A percentile compares a stretch with the other conserved stretches of the same genome.
phyloP scores from a whole-genome alignment of 2,888 invertebrate genomes.

The Dolichomitus sp. region DNA sequence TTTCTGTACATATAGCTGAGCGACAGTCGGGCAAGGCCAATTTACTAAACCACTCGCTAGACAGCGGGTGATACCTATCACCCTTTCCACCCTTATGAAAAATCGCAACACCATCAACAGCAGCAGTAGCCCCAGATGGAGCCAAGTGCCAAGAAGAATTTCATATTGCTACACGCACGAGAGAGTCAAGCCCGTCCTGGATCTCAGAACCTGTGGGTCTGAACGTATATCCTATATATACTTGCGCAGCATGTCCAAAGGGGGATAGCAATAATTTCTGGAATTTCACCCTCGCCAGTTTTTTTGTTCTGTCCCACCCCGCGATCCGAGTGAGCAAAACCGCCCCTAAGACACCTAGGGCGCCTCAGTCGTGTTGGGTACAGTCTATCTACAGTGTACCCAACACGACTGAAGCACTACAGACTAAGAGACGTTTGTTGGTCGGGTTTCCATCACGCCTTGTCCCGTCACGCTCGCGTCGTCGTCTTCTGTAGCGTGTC shows the following conservation, averaged over 20 bases:
- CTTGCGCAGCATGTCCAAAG: constrained; percentile 27
- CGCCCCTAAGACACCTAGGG: constrained; percentile 28
- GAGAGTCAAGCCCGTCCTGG: constrained; percentile 17
- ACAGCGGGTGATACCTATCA: not conserved
- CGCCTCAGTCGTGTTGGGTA: constrained; percentile 5
- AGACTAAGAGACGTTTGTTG: constrained; percentile 18
- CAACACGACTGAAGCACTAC: not conserved
- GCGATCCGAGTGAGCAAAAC: constrained; percentile 5
- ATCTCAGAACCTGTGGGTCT: constrained; percentile 7
- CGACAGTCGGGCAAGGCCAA: constrained; percentile 32
- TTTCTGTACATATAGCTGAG: not conserved
- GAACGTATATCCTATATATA: constrained; percentile 39
- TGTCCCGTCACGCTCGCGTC: constrained; percentile 27
- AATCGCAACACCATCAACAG: constrained; percentile 53
- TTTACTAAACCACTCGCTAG: constrained; percentile 44
- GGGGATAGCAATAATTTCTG: constrained; percentile 49
- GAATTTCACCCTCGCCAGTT: constrained; percentile 54
- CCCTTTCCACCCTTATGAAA: constrained; percentile 36
- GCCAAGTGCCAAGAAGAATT: constrained; percentile 62
- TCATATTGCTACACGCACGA: constrained; percentile 54
- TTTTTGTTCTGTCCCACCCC: constrained; percentile 17
- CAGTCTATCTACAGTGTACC: constrained; percentile 26
- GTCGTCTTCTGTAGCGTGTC: constrained; percentile 17
- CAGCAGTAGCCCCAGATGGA: constrained; percentile 52
- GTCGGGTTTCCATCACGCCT: constrained; percentile 43